Percentiles rank a stretch among this genome's conserved stretches.
Conservation (phyloP, 35 echinoderm and acorn worm genomes). For the Ophiothrix spiculata region DNA sequence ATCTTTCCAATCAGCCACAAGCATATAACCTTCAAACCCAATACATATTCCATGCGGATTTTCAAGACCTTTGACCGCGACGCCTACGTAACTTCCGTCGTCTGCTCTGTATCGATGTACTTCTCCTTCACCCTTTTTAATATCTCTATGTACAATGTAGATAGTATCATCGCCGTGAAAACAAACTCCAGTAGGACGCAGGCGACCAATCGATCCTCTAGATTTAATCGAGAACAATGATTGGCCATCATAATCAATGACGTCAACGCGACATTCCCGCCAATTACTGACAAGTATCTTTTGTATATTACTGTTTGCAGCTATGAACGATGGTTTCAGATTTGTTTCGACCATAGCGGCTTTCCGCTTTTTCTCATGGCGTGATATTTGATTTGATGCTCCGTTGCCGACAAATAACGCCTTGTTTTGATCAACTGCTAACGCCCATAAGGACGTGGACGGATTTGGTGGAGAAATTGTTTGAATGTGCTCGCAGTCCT, state of each 20-base stretch:
- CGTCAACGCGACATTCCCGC: too few relatives aligned
- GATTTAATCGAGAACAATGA: too few relatives aligned
- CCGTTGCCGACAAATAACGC: neutral
- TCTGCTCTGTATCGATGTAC: neutral
- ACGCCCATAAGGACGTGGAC: neutral
- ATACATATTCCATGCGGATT: neutral
- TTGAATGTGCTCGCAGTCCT: neutral
- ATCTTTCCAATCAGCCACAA: neutral
- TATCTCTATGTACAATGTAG: neutral
- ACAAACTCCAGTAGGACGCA: neutral
- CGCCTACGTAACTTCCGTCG: neutral
- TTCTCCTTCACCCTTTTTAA: neutral
- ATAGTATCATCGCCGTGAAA: neutral
- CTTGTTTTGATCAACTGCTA: neutral
- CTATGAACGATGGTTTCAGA: too few relatives aligned
- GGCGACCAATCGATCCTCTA: too few relatives aligned
- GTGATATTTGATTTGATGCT: neutral
- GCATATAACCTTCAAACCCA: neutral
- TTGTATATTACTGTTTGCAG: too few relatives aligned
- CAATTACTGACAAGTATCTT: too few relatives aligned
- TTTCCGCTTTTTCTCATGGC: too few relatives aligned
- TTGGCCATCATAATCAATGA: too few relatives aligned
- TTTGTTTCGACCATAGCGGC: too few relatives aligned
- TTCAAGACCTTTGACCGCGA: neutral
- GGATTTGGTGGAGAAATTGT: neutral